Evolutionary conservation across 1,140 invertebrate species (phyloP).

Genomic region (Brachionus sp.): DNA sequence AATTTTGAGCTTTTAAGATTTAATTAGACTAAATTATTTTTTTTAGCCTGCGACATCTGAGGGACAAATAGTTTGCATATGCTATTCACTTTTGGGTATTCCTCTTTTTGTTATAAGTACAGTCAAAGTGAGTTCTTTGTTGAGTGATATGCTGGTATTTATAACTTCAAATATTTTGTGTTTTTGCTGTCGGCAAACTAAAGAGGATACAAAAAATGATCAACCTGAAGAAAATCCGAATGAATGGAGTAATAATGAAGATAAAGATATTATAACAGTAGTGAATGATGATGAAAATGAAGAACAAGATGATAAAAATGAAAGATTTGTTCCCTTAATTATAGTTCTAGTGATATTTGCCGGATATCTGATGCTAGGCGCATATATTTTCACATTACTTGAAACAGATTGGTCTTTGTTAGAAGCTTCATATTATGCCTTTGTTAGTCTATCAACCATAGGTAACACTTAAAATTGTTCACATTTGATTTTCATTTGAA

Average conservation of each 20-base stretch:
- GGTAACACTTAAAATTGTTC: neutral
- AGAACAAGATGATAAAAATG: neutral
- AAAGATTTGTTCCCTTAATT: neutral
- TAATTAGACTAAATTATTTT: neutral
- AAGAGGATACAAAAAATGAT: neutral
- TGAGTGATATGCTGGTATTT: constrained; percentile 34
- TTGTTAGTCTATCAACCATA: constrained; percentile 21
- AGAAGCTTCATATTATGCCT: constrained; percentile 2
- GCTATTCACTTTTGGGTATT: constrained; percentile 32
- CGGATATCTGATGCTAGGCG: constrained; percentile 13
- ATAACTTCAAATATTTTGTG: constrained; percentile 24
- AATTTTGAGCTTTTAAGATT: neutral
- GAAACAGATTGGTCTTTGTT: neutral
- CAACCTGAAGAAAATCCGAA: neutral
- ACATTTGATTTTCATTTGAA: neutral
- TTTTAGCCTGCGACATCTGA: constrained; percentile 37
- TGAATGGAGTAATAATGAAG: neutral
- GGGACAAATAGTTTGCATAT: constrained; percentile 44
- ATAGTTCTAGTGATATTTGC: neutral
- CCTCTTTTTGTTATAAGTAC: constrained; percentile 32
- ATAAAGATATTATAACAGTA: neutral
- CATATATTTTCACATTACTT: neutral
- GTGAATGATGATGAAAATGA: constrained; percentile 27
- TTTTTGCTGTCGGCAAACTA: neutral
- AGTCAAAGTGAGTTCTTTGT: constrained; percentile 2